phyloP scores from a whole-genome alignment of 2,797 vertebrate species.

The Clarias fuscus region DNA sequence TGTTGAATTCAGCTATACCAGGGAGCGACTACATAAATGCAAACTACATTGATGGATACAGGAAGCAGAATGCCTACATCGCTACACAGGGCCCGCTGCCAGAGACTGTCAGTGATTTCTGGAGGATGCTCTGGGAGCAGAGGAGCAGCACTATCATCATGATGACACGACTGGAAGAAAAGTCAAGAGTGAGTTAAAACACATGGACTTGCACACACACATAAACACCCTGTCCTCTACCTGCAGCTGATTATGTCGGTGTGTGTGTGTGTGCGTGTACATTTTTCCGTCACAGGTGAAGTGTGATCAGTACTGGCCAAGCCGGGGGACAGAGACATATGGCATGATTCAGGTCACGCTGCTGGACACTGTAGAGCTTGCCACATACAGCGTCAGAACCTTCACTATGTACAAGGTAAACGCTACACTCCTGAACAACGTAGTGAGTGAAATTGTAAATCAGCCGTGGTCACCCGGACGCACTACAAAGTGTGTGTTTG shows the following conservation, averaged over 20 bases:
- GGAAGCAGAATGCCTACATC: conserved; percentile 96
- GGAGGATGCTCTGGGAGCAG: conserved; percentile 99
- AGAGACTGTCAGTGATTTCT: conserved; percentile 94
- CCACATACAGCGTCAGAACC: conserved; percentile 89
- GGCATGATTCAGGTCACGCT: conserved; percentile 93
- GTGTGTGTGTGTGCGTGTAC: not conserved
- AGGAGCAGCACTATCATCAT: conserved; percentile 89
- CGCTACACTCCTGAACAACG: not conserved
- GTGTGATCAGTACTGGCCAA: conserved; percentile 97
- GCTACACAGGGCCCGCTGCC: conserved; percentile 93
- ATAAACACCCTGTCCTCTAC: not conserved
- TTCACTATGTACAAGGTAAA: conserved; percentile 91
- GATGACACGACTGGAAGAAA: conserved; percentile 97
- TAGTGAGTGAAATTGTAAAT: not conserved
- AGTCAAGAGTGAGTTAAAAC: conserved; percentile 84
- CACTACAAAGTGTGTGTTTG: not conserved
- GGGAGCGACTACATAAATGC: conserved; percentile 95
- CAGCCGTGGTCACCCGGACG: not conserved
- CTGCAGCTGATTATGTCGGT: not conserved
- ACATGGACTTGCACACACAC: conserved; percentile 4
- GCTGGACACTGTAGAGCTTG: conserved; percentile 90
- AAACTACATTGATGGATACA: conserved; percentile 95
- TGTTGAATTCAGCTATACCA: conserved; percentile 78
- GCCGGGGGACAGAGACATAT: conserved; percentile 76
- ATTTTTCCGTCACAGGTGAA: conserved; percentile 78